These are phyloP conservation scores for Helicoverpa armigera DNA, from an alignment of 1,140 invertebrate genomes.

Conservation along the genomic window DNA sequence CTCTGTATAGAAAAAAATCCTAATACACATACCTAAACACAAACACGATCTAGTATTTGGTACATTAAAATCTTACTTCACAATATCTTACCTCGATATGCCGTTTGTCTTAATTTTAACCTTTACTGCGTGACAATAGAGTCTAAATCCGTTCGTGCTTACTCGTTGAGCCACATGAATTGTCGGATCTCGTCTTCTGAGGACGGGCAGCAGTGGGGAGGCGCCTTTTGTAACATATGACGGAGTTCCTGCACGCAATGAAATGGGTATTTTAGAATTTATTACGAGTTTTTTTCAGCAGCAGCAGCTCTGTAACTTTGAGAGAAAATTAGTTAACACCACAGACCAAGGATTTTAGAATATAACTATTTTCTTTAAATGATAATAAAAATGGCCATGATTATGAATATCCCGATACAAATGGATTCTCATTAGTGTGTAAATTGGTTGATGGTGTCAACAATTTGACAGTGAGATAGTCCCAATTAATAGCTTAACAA, in stretches of 20 bases:
- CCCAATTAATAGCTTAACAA: too few species aligned
- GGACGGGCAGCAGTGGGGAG: slow-evolving; percentile 89
- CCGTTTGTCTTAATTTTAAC: not conserved
- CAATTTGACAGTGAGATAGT: too few species aligned
- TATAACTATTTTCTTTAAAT: too few species aligned
- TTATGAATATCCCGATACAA: too few species aligned
- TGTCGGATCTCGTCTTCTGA: slow-evolving; percentile 88
- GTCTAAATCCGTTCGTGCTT: slow-evolving; percentile 40
- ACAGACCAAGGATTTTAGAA: too few species aligned
- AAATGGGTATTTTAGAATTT: slow-evolving; percentile 4
- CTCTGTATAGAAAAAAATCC: not conserved
- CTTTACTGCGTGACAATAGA: slow-evolving; percentile 14
- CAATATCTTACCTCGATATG: not conserved
- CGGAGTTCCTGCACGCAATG: slow-evolving; percentile 72
- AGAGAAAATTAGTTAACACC: not conserved
- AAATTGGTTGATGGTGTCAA: too few species aligned
- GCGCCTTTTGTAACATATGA: slow-evolving; percentile 80
- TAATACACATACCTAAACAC: not conserved
- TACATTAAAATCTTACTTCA: not conserved
- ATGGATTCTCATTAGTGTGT: too few species aligned
- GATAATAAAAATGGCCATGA: too few species aligned
- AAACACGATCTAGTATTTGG: not conserved
- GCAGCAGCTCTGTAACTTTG: not conserved
- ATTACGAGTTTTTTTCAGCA: not conserved
- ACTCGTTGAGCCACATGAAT: slow-evolving; percentile 88